Evolutionary conservation across 2,797 vertebrate genomes (phyloP), one percentile per base, ranked within the genome.

Genomic region (Anabacerthia variegaticeps): DNA sequence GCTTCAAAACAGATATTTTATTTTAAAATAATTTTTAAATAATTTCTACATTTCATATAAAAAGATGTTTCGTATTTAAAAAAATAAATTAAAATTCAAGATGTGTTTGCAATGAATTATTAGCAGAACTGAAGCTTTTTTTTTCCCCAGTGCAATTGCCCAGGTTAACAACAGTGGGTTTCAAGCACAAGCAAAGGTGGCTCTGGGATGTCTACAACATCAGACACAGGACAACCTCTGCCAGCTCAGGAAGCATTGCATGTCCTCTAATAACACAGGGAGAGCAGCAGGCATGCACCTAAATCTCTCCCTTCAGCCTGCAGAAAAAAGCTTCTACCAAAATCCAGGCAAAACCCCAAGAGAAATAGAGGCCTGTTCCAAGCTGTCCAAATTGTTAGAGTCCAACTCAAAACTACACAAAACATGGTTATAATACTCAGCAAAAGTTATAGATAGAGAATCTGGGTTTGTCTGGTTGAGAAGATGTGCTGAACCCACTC

Each of bases 401-500:
- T 55, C 17, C 37, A 27, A 3, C 52, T 80, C 63, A 34, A 52
- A 30, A 13, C 23, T 88, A 77, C 16, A 80, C 43, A 72, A 80
- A 72, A 28, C 0, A 0, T 27, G 34, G 24, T 39, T 49, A 3
- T 58, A 88, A 51, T 9, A 56, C 44, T 61, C 30, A 55, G 62
- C 12, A 83, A 32, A 80, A 88, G 22, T 43, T 85, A 61, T 0
- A 65, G 84, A 49, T 0, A 54, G 78, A 87, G 82, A 87, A 95
- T 48, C 15, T 37, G 69, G 14, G 30, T 74, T 91, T 91, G 54
- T 85, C 91, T 95, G 62, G 39, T 36, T 27, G n/a, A 65, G 54
- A 67, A 48, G 78, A 83, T 46, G 52, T 72, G 44, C 30, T 89
- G 87, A 89, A 89, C 82, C 69, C 72, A 77, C 62, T 80, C 93